Percentiles rank a stretch among this genome's conserved stretches.
These are phyloP conservation scores for Spongilla lacustris DNA, from an alignment of 37 sponge, comb jelly and placozoan genomes.

Conservation along the genomic window DNA sequence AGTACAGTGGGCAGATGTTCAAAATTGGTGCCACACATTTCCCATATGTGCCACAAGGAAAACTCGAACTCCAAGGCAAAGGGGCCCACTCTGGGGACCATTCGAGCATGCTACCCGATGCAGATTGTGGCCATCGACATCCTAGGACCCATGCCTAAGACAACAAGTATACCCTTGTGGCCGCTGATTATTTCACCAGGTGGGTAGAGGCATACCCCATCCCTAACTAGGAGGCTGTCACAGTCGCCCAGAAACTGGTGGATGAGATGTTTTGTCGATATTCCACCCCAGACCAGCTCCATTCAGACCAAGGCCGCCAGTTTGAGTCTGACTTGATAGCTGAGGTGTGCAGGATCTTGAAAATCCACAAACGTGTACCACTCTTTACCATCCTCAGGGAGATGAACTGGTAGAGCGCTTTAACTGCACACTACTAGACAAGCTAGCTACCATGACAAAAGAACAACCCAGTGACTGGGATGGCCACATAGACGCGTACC, in stretches of 20 bases:
- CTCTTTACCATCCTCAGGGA: conserved; percentile 60
- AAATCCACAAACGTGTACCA: conserved; percentile 25
- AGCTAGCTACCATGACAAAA: neutral
- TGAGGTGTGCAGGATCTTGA: conserved; percentile 38
- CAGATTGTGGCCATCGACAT: conserved; percentile 52
- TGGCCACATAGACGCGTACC: conserved; percentile 16
- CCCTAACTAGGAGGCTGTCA: conserved; percentile 34
- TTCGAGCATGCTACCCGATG: conserved; percentile 14
- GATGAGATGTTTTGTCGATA: conserved; percentile 53
- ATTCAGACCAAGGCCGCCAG: conserved; percentile 45
- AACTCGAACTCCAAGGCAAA: neutral
- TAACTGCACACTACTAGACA: conserved; percentile 34
- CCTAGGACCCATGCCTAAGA: conserved; percentile 41
- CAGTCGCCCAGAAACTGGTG: conserved; percentile 38
- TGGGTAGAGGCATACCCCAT: conserved; percentile 61
- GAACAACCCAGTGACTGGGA: conserved; percentile 32
- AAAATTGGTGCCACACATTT: conserved; percentile 31
- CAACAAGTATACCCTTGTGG: conserved; percentile 49
- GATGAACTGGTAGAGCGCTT: conserved; percentile 67
- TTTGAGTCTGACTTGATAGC: conserved; percentile 39
- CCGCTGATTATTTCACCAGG: conserved; percentile 51
- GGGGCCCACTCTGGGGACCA: conserved; percentile 34
- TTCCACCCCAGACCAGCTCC: conserved; percentile 47
- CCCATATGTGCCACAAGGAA: conserved; percentile 32
- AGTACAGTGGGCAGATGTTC: conserved; percentile 19